A percentile compares a stretch with the other conserved stretches of the same genome.
Evolutionary conservation across 2,113 vertebrate genomes (phyloP).

Genomic region (Osmerus mordax): DNA sequence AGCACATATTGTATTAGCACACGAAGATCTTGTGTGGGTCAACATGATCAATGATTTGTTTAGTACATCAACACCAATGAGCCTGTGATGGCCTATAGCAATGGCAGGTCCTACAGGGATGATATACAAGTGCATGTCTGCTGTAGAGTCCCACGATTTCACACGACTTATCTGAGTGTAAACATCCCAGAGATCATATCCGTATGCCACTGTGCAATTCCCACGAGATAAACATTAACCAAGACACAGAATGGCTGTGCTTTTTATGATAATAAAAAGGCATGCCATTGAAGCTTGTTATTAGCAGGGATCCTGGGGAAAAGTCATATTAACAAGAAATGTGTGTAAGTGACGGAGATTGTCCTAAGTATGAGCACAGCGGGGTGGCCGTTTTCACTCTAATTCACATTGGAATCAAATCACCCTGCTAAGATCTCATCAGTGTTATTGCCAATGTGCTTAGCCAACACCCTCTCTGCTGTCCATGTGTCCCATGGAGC

Average conservation of each 20-base stretch:
- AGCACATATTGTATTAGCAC: not conserved
- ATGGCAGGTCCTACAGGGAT: slow-evolving; percentile 40
- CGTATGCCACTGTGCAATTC: slow-evolving; percentile 66
- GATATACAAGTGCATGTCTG: slow-evolving; percentile 36
- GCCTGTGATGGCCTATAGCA: slow-evolving; percentile 42
- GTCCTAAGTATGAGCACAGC: slow-evolving; percentile 71
- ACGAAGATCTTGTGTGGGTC: slow-evolving; percentile 28
- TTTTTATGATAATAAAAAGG: slow-evolving; percentile 66
- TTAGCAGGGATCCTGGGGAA: slow-evolving; percentile 69
- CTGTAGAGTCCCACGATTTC: slow-evolving; percentile 33
- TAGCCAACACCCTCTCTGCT: slow-evolving; percentile 51
- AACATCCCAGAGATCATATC: slow-evolving; percentile 65
- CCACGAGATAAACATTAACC: slow-evolving; percentile 78
- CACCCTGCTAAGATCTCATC: slow-evolving; percentile 76
- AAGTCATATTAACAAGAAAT: slow-evolving; percentile 74
- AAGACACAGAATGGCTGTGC: slow-evolving; percentile 66
- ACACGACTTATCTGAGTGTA: slow-evolving; percentile 55
- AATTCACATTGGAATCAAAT: slow-evolving; percentile 76
- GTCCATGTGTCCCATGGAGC: slow-evolving; percentile 60
- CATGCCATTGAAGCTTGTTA: slow-evolving; percentile 72
- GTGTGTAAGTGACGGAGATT: slow-evolving; percentile 76
- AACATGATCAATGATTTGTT: slow-evolving; percentile 59
- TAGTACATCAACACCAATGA: slow-evolving; percentile 59
- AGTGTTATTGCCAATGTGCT: slow-evolving; percentile 67
- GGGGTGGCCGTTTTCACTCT: slow-evolving; percentile 75